These are phyloP conservation scores for Tenualosa ilisha DNA, from an alignment of 2,797 vertebrate species.

Conservation along the genomic window DNA sequence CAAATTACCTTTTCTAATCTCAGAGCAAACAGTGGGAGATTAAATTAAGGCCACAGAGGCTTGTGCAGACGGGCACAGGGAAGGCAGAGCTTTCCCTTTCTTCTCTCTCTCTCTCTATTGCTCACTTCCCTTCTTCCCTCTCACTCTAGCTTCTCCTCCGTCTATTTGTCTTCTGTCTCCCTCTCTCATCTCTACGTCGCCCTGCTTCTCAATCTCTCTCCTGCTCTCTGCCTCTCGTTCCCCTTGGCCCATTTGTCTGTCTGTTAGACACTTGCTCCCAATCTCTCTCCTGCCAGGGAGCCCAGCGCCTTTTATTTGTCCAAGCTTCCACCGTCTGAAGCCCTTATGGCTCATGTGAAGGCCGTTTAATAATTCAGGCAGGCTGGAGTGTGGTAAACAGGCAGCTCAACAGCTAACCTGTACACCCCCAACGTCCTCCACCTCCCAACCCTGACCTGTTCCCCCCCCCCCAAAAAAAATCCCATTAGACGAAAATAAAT, in stretches of 20 bases:
- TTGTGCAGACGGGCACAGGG: constrained; percentile 41
- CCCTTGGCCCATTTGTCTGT: constrained; percentile 19
- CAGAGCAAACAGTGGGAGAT: constrained; percentile 70
- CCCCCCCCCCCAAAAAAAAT: constrained; percentile 54
- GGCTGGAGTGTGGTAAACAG: constrained; percentile 61
- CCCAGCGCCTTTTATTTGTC: constrained; percentile 61
- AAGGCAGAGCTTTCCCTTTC: neutral
- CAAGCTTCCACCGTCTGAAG: constrained; percentile 51
- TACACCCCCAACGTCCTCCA: neutral
- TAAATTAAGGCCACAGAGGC: constrained; percentile 65
- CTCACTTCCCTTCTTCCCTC: neutral
- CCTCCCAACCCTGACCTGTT: neutral
- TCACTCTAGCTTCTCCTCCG: neutral
- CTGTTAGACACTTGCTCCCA: neutral
- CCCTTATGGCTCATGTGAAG: constrained; percentile 58
- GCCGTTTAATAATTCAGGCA: constrained; percentile 73
- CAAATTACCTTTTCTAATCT: constrained; percentile 72
- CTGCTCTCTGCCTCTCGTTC: constrained; percentile 31
- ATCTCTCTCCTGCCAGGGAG: constrained; percentile 29
- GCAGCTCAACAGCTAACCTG: constrained; percentile 52
- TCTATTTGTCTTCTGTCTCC: neutral
- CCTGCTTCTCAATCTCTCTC: neutral
- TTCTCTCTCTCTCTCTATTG: neutral
- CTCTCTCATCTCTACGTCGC: neutral
- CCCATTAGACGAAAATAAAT: constrained; percentile 73